phyloP scores from a whole-genome alignment of 1,140 invertebrate species.

The Sycophila sp. region DNA sequence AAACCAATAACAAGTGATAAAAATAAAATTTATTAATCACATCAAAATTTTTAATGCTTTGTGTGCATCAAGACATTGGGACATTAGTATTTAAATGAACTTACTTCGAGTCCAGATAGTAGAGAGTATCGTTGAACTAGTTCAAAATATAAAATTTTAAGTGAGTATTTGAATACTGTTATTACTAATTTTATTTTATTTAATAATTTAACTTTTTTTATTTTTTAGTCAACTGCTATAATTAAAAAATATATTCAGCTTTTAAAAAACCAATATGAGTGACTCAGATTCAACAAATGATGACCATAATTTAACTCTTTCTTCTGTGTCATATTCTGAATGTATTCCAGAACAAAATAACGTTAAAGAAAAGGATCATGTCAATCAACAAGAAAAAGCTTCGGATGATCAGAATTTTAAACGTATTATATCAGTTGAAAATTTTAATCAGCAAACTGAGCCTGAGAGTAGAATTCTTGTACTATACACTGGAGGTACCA shows the following conservation, averaged over 20 bases:
- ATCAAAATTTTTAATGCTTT: not conserved
- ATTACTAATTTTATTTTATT: too few relatives aligned
- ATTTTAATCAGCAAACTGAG: conserved; percentile 42
- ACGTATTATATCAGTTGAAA: conserved; percentile 34
- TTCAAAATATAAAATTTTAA: too few relatives aligned
- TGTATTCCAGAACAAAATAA: not conserved
- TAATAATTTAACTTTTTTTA: not conserved
- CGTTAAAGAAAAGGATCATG: not conserved
- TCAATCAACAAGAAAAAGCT: not conserved
- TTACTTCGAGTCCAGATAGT: too few relatives aligned
- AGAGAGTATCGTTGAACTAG: too few relatives aligned
- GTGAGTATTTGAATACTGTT: too few relatives aligned
- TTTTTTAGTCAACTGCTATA: not conserved
- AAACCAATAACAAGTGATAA: not conserved
- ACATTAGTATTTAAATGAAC: not conserved
- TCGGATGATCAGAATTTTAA: not conserved
- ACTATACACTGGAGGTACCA: conserved; percentile 89
- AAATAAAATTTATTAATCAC: not conserved
- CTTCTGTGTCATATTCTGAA: not conserved
- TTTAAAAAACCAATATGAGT: not conserved
- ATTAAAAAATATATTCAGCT: not conserved
- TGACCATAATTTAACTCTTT: not conserved
- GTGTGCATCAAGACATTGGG: not conserved
- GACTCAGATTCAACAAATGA: not conserved
- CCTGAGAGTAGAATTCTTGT: conserved; percentile 72